These are phyloP conservation scores for Copidosoma aretas DNA, from an alignment of 2,888 invertebrate species.

Conservation along the genomic window DNA sequence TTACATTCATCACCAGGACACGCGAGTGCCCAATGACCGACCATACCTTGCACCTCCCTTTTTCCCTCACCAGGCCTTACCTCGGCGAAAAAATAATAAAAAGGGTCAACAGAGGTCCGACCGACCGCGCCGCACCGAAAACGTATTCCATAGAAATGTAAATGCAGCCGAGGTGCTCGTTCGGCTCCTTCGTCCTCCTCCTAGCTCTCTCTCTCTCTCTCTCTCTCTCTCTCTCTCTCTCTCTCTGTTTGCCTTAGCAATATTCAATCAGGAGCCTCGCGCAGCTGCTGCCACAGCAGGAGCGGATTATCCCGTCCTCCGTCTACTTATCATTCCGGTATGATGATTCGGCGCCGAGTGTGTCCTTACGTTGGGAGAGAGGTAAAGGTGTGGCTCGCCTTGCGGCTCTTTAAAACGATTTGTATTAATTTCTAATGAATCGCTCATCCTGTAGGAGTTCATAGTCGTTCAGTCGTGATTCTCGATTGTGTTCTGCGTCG, in stretches of 20 bases:
- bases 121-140: slow-evolving; percentile 19
- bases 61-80: neutral
- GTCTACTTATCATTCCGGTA: slow-evolving; percentile 8
- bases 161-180: slow-evolving; percentile 25
- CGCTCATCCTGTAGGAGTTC: too few species aligned
- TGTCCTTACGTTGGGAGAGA: neutral
- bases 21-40: too few species aligned
- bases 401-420: too few species aligned
- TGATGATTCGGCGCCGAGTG: neutral
- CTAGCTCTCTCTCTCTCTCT: too few species aligned
- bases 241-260: slow-evolving; percentile 35
- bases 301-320: neutral
- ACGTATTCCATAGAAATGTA: slow-evolving; percentile 39
- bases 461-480: too few species aligned
- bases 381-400: too few species aligned
- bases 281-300: slow-evolving; percentile 10
- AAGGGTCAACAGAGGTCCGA: slow-evolving; percentile 37
- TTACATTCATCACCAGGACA: too few species aligned
- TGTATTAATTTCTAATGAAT: too few species aligned
- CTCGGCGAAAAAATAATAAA: neutral
- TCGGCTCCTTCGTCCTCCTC: slow-evolving; percentile 13
- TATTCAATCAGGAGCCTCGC: slow-evolving; percentile 33
- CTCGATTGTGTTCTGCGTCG: too few species aligned
- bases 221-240: too few species aligned
- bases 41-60: neutral